phyloP scores from a whole-genome alignment of 2,113 vertebrate species.

The Ibidorhyncha struthersii region DNA sequence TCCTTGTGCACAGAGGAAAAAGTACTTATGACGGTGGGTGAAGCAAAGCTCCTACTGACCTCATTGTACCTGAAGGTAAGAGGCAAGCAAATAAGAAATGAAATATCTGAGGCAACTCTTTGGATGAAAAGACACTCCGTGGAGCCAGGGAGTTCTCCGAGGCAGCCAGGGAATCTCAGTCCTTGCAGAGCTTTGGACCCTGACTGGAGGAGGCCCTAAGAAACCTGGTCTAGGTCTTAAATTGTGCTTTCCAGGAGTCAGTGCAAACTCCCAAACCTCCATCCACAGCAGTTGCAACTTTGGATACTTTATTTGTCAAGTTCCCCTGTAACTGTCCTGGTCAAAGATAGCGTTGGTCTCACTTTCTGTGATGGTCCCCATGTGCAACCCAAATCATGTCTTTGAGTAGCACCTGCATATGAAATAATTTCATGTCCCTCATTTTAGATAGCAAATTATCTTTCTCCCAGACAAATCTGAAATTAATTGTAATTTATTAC shows the following conservation, averaged over 20 bases:
- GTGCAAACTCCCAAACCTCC: not conserved
- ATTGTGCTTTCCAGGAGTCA: not conserved
- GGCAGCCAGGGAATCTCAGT: not conserved
- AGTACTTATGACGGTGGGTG: not conserved
- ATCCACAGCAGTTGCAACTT: not conserved
- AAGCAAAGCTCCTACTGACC: not conserved
- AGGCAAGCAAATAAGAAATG: not conserved
- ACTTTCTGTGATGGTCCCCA: not conserved
- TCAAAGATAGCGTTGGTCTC: not conserved
- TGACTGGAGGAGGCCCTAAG: not conserved
- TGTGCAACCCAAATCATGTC: not conserved
- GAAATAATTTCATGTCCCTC: not conserved
- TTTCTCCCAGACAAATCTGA: constrained; percentile 9
- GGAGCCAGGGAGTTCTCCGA: not conserved
- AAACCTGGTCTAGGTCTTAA: not conserved
- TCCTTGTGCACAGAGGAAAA: not conserved
- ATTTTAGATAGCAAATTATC: not conserved
- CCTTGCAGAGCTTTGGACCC: not conserved
- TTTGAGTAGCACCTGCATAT: not conserved
- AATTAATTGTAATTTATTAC: constrained; percentile 25
- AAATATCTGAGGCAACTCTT: not conserved
- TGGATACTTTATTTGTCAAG: not conserved
- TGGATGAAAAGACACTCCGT: not conserved
- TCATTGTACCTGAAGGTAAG: not conserved
- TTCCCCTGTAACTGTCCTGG: not conserved